These are phyloP conservation scores for Ephestia elutella DNA, from an alignment of 1,140 invertebrate species.

Conservation along the genomic window DNA sequence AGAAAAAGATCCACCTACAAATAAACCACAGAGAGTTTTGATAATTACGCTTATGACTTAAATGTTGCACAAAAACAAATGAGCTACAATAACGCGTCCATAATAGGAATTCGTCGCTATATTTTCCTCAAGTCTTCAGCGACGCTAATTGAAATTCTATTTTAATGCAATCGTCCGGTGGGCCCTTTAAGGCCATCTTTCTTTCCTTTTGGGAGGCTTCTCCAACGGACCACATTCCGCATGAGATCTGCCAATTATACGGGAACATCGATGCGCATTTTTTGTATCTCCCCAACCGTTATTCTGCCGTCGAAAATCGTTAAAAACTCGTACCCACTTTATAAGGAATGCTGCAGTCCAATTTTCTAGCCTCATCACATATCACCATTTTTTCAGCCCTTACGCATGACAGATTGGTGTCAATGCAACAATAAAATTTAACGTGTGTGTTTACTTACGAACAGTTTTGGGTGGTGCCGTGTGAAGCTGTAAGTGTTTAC, in stretches of 20 bases:
- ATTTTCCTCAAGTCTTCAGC: slow-evolving; percentile 5
- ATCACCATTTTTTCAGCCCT: slow-evolving; percentile 52
- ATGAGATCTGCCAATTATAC: slow-evolving; percentile 56
- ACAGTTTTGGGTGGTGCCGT: slow-evolving; percentile 23
- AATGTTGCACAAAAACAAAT: neutral
- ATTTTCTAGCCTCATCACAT: slow-evolving; percentile 57
- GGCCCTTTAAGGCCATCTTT: slow-evolving; percentile 44
- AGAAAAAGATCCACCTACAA: neutral
- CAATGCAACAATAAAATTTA: slow-evolving; percentile 61
- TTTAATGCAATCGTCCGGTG: slow-evolving; percentile 47
- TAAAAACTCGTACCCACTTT: slow-evolving; percentile 47
- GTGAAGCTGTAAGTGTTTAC: slow-evolving; percentile 48
- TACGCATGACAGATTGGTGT: slow-evolving; percentile 54
- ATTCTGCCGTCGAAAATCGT: slow-evolving; percentile 57
- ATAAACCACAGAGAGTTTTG: neutral
- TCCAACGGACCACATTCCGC: slow-evolving; percentile 57
- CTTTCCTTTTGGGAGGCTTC: slow-evolving; percentile 55
- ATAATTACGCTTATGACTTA: neutral
- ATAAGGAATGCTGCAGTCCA: slow-evolving; percentile 46
- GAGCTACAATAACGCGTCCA: neutral
- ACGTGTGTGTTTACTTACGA: slow-evolving; percentile 50
- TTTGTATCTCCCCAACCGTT: slow-evolving; percentile 44
- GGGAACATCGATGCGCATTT: slow-evolving; percentile 49
- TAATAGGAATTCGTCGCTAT: neutral
- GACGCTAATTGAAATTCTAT: slow-evolving; percentile 54